phyloP scores from a whole-genome alignment of 2,113 vertebrate genomes.

The Paratilapia polleni region DNA sequence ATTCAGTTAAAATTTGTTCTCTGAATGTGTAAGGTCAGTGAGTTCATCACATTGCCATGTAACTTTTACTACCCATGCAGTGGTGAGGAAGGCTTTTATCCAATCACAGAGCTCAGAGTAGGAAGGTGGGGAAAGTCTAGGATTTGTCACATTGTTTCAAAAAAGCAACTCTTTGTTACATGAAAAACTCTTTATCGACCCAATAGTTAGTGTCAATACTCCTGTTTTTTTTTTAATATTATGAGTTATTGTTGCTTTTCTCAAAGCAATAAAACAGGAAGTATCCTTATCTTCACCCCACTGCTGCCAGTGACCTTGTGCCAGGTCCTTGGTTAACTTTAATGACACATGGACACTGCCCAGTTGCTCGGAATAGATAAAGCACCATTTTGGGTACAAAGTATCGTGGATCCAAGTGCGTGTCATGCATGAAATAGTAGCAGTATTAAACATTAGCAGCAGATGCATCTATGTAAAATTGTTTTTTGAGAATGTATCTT shows the following conservation, averaged over 20 bases:
- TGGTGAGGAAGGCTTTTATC: background rate
- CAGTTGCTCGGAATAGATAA: constrained; percentile 35
- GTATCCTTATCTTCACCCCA: background rate
- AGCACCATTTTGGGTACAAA: background rate
- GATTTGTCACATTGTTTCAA: background rate
- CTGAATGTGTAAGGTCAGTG: background rate
- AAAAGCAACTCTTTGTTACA: background rate
- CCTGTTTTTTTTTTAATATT: background rate
- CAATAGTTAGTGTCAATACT: background rate
- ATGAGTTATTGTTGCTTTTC: background rate
- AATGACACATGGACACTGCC: background rate
- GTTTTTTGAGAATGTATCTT: background rate
- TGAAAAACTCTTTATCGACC: background rate
- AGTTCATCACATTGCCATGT: background rate
- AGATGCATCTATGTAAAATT: background rate
- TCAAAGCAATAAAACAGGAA: background rate
- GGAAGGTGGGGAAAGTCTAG: background rate
- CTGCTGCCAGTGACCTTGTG: background rate
- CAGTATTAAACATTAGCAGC: background rate
- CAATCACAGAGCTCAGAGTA: background rate
- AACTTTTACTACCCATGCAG: background rate
- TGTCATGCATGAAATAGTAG: background rate
- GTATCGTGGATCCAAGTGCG: background rate
- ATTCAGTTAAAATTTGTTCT: background rate
- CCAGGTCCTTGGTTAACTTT: constrained; percentile 3